A percentile compares a stretch with the other conserved stretches of the same genome.
Conservation (phyloP, 2,113 vertebrate genomes). For the Cynocephalus volans region DNA sequence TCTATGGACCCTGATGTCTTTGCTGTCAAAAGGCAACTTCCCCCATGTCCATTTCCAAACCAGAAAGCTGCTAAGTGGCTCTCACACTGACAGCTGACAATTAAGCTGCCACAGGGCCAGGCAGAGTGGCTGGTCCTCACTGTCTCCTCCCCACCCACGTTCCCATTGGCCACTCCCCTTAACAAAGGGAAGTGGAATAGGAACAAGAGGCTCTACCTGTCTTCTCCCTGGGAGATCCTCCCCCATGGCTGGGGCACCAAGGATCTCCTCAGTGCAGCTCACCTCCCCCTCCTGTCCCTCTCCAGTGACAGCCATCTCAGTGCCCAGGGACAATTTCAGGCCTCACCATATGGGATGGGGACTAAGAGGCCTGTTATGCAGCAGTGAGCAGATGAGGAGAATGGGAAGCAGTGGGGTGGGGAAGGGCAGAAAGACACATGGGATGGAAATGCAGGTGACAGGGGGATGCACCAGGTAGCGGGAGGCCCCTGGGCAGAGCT, state of each 20-base stretch:
- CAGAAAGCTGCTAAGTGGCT: slow-evolving; percentile 49
- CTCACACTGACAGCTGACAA: slow-evolving; percentile 79
- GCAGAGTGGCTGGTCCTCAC: background rate
- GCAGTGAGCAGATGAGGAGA: background rate
- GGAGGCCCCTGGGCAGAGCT: background rate
- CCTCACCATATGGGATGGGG: background rate
- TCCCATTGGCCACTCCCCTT: background rate
- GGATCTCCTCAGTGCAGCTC: background rate
- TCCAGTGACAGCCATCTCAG: background rate
- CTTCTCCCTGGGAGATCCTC: background rate
- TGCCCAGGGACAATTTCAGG: background rate
- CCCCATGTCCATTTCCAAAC: background rate
- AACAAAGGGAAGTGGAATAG: background rate
- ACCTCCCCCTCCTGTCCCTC: background rate
- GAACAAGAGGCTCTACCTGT: background rate
- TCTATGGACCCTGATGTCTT: background rate
- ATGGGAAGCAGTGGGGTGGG: background rate
- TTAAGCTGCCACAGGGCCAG: slow-evolving; percentile 67
- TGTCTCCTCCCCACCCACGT: background rate
- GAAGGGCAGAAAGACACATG: background rate
- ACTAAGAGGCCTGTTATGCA: background rate
- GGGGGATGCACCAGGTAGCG: background rate
- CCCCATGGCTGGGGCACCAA: background rate
- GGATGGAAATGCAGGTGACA: background rate
- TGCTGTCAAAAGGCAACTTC: slow-evolving; percentile 34